Base-by-base conservation (phyloP, 35 echinoderm and acorn worm genomes). In the Strongylocentrotus purpuratus region DNA sequence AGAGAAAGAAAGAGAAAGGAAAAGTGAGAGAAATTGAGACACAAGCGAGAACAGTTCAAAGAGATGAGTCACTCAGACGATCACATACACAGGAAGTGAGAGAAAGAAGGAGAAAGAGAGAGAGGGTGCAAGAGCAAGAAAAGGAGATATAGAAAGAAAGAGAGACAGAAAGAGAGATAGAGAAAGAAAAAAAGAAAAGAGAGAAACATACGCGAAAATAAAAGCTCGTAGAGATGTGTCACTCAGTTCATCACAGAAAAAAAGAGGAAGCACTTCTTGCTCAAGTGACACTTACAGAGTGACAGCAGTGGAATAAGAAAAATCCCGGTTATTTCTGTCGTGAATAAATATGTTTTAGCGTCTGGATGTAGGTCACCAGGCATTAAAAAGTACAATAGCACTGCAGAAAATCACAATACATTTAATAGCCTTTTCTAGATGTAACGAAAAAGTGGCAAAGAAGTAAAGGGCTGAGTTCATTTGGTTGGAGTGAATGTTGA, bases 241-340 rank as follows among this genome's bases (percentile, higher is more conserved):
- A 78, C 65, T 78, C 65, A 78, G 65, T n/a, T 78, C 50, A 55
- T 15, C 50, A 55, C 50, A 55, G 50, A 55, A 10, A 55, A 8
- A 22, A 22, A 78, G 65, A 78, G 65, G 65, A 78, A 78, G n/a
- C 65, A 78, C 65, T 78, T n/a, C 4, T 78, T 18, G 20, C 8
- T 78, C 65, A 78, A 78, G 65, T 78, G 65, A 78, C 65, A 78
- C 65, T 78, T 28, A 78, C 20, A n/a, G 65, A 28, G 65, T 78
- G 65, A 78, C 65, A 78, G 65, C 18, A 78, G 65, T 78, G 65
- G 65, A 78, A 28, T 78, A n/a, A 78, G 25, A 78, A 7, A n/a
- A n/a, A 78, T 78, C 65, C n/a, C 65, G 65, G 65, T 78, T 78
- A 78, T 78, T 78, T 78, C 65, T 78, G 22, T 78, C 65, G n/a